Conservation (phyloP, 2,888 invertebrate genomes). For the Cosmia pyralina region DNA sequence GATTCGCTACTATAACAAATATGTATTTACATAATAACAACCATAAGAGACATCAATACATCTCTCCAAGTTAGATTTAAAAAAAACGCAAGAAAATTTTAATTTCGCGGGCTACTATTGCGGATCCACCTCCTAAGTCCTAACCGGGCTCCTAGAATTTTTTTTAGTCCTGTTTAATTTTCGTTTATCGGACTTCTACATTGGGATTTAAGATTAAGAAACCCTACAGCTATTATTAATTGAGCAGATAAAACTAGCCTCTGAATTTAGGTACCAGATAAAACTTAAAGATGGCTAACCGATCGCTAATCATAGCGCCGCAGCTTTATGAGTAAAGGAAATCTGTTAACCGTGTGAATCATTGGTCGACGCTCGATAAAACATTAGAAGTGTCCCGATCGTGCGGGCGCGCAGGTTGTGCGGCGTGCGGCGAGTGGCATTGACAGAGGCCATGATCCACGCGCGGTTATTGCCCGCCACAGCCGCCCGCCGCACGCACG, state of each 20-base stretch:
- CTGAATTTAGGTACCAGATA: slow-evolving; percentile 21
- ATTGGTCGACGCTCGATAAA: slow-evolving; percentile 73
- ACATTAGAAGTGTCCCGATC: slow-evolving; percentile 69
- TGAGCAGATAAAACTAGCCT: neutral
- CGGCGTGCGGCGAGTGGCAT: slow-evolving; percentile 79
- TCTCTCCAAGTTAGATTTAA: too few species aligned
- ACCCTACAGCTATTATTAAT: slow-evolving; percentile 3
- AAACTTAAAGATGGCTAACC: neutral
- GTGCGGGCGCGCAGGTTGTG: slow-evolving; percentile 60
- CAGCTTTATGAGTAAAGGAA: slow-evolving; percentile 59
- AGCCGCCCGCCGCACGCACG: slow-evolving; percentile 68
- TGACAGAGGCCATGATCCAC: slow-evolving; percentile 87
- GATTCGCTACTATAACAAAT: too few species aligned
- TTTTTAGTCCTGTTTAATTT: slow-evolving; percentile 10
- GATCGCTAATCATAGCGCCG: slow-evolving; percentile 5
- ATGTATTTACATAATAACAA: too few species aligned
- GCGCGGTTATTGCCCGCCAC: slow-evolving; percentile 86
- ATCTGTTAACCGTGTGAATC: slow-evolving; percentile 72
- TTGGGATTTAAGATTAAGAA: neutral
- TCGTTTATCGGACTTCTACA: neutral
- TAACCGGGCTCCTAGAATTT: too few species aligned
- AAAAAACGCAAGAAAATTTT: too few species aligned
- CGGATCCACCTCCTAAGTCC: too few species aligned
- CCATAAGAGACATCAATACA: too few species aligned
- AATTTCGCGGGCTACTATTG: too few species aligned